Conservation (phyloP, 2,113 vertebrate genomes). For the Ophthalmolycus amberensis region DNA sequence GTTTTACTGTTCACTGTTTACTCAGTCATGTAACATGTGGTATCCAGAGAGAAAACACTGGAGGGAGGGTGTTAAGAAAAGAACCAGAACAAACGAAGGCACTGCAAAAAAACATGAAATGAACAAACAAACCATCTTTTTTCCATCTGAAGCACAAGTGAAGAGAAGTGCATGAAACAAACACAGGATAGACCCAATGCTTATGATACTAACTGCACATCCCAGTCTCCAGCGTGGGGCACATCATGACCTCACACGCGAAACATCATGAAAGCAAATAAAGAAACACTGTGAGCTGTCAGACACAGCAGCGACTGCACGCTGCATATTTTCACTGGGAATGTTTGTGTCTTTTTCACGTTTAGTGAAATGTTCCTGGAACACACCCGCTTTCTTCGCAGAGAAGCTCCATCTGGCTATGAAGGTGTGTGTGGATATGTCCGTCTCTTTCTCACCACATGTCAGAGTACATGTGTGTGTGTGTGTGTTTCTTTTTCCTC, state of each 20-base stretch:
- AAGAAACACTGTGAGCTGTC: background rate
- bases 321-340: background rate
- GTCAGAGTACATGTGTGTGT: background rate
- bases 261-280: background rate
- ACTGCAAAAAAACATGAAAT: background rate
- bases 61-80: background rate
- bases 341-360: conserved; percentile 31
- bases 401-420: conserved; percentile 91
- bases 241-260: background rate
- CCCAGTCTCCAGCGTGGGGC: background rate
- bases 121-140: background rate
- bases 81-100: background rate
- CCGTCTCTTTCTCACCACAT: background rate
- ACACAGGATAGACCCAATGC: background rate
- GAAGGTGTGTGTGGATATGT: conserved; percentile 84
- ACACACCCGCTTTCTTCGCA: conserved; percentile 91
- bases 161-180: background rate
- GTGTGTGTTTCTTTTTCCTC: background rate
- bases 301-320: conserved; percentile 5
- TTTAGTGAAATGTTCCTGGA: conserved; percentile 91
- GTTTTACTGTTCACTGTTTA: background rate
- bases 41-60: background rate
- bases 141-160: background rate
- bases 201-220: background rate
- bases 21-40: conserved; percentile 6